phyloP scores from a whole-genome alignment of 2,113 vertebrate species.

The Cnemophilus loriae region DNA sequence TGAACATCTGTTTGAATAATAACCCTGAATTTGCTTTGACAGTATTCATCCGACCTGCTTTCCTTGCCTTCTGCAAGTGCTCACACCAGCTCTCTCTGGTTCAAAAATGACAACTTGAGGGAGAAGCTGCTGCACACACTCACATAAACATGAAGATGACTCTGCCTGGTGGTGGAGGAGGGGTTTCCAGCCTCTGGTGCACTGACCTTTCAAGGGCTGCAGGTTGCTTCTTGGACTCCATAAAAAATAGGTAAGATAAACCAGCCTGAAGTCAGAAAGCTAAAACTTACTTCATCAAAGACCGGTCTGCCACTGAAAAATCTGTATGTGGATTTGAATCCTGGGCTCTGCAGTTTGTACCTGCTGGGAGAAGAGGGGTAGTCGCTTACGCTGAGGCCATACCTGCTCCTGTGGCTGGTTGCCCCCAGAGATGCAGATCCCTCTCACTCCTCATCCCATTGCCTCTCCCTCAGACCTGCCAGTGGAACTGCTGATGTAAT shows the following conservation, averaged over 20 bases:
- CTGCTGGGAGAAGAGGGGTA: neutral
- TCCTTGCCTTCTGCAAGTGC: neutral
- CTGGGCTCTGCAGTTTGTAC: neutral
- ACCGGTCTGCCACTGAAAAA: neutral
- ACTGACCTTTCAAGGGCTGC: neutral
- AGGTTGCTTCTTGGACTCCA: neutral
- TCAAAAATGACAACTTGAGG: neutral
- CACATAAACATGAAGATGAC: neutral
- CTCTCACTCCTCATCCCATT: neutral
- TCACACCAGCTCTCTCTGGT: neutral
- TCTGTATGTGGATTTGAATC: neutral
- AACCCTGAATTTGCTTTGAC: neutral
- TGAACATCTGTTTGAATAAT: constrained; percentile 49
- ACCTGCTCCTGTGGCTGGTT: neutral
- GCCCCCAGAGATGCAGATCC: neutral
- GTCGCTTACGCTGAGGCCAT: neutral
- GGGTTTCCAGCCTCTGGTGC: neutral
- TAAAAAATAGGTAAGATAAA: neutral
- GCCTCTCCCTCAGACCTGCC: neutral
- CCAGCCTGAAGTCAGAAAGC: neutral
- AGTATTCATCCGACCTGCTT: neutral
- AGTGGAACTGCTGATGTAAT: neutral
- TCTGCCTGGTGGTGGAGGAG: neutral
- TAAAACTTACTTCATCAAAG: neutral
- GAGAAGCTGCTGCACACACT: neutral